These are phyloP conservation scores for Tridacna crocea DNA, from an alignment of 2,888 invertebrate species.

Conservation along the genomic window DNA sequence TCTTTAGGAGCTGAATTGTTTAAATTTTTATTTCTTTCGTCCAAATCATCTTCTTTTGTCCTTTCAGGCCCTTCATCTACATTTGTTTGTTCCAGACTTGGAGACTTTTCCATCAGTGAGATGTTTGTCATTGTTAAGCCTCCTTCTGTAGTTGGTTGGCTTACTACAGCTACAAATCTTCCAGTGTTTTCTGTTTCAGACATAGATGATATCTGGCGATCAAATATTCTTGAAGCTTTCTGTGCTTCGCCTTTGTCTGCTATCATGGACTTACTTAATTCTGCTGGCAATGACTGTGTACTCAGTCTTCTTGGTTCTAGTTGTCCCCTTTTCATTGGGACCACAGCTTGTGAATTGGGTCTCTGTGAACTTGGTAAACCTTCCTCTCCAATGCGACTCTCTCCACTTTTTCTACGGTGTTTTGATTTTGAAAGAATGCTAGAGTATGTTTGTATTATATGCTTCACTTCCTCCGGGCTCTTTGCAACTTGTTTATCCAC, in stretches of 20 bases:
- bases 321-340: background rate
- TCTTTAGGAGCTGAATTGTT: no score
- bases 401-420: constrained; percentile 22
- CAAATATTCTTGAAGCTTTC: constrained; percentile 26
- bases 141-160: background rate
- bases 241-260: constrained; percentile 6
- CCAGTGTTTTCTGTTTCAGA: background rate
- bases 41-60: no score
- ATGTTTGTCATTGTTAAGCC: background rate
- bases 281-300: constrained; percentile 44
- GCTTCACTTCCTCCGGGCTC: constrained; percentile 51
- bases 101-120: no score
- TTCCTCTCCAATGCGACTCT: background rate
- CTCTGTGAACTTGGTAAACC: constrained; percentile 34
- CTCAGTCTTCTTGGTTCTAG: constrained; percentile 39
- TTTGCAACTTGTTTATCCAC: constrained; percentile 12
- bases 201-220: background rate
- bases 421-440: constrained; percentile 43
- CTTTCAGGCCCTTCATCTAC: no score
- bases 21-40: no score
- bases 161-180: background rate
- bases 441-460: constrained; percentile 49
- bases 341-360: constrained; percentile 24
- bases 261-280: constrained; percentile 2
- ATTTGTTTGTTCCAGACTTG: no score